Conservation (phyloP, 2,113 vertebrate species). For the Suricata suricatta region DNA sequence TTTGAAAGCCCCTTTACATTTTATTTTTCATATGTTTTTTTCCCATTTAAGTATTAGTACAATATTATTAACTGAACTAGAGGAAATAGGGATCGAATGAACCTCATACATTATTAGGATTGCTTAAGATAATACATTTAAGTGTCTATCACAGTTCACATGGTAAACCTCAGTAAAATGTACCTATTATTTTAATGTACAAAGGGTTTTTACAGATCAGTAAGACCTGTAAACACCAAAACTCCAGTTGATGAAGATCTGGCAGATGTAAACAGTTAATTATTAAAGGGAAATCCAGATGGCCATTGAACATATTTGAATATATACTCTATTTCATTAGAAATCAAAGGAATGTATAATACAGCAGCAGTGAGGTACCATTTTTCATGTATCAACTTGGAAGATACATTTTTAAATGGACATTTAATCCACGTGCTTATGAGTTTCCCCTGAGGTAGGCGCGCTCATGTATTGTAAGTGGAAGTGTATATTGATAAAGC, state of each 20-base stretch:
- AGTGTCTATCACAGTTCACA: not conserved
- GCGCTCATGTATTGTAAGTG: not conserved
- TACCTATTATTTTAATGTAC: constrained; percentile 4
- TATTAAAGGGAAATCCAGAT: constrained; percentile 20
- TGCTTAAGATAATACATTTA: constrained; percentile 37
- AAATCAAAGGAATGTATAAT: not conserved
- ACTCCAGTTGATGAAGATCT: not conserved
- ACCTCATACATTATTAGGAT: not conserved
- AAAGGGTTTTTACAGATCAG: not conserved
- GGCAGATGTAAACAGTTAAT: not conserved
- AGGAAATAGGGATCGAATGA: not conserved
- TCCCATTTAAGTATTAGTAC: not conserved
- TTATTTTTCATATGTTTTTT: not conserved
- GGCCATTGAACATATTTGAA: not conserved
- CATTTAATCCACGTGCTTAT: not conserved
- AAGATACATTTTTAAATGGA: constrained; percentile 17
- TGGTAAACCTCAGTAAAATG: not conserved
- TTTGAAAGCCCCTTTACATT: constrained; percentile 38
- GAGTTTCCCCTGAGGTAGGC: not conserved
- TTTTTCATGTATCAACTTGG: constrained; percentile 17
- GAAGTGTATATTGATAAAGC: not conserved
- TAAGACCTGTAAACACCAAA: not conserved
- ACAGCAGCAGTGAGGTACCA: not conserved
- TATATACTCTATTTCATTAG: constrained; percentile 26
- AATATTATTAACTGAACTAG: not conserved